Conservation (phyloP, 1,140 invertebrate genomes). For the Apolygus lucorum region DNA sequence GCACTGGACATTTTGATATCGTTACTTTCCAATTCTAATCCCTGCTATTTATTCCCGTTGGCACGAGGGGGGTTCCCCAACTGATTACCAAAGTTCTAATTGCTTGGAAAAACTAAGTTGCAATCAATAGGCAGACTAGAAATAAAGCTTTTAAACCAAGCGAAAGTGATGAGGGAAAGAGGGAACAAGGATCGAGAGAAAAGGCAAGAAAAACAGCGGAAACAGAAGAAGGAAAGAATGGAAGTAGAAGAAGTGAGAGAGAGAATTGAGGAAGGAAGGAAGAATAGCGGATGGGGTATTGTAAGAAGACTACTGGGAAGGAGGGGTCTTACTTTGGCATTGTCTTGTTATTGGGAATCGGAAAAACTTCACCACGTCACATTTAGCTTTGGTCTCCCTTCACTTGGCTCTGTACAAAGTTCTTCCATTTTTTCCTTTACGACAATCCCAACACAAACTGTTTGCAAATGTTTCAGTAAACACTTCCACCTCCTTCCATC, state of each 20-base stretch:
- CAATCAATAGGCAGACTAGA: neutral
- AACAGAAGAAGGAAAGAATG: neutral
- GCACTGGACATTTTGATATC: too few species aligned
- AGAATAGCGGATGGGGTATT: neutral
- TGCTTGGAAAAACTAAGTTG: neutral
- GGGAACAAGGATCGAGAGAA: neutral
- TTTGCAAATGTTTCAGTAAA: neutral
- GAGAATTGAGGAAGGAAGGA: neutral
- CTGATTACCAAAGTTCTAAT: neutral
- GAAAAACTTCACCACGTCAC: neutral
- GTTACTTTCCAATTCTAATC: too few species aligned
- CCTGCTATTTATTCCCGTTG: too few species aligned
- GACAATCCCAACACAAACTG: neutral
- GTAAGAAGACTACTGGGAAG: neutral
- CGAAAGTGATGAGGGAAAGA: too few species aligned
- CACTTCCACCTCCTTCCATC: neutral
- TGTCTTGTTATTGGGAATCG: slow-evolving; percentile 1
- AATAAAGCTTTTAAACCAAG: neutral
- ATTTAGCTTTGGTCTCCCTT: neutral
- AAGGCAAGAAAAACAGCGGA: neutral
- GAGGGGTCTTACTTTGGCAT: neutral
- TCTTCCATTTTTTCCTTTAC: neutral
- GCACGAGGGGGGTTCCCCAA: neutral
- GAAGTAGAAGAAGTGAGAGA: neutral
- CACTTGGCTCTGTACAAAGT: neutral